These are phyloP conservation scores for Aptenodytes patagonicus DNA, from an alignment of 2,113 vertebrate species.

Conservation along the genomic window DNA sequence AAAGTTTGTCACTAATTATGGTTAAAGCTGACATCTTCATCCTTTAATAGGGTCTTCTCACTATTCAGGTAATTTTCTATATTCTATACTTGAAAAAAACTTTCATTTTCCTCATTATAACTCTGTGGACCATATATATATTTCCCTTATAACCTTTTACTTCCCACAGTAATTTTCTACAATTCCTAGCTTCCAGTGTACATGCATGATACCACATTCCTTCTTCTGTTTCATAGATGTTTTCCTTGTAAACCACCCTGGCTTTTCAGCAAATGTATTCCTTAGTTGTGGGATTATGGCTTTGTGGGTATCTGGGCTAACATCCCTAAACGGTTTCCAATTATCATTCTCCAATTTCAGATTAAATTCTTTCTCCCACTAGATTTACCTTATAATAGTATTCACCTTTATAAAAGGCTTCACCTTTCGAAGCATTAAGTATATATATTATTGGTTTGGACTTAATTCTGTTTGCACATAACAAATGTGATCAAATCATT, in stretches of 20 bases:
- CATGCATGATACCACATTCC: background rate
- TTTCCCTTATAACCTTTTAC: background rate
- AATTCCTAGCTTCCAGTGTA: background rate
- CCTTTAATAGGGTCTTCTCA: background rate
- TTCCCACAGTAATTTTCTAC: background rate
- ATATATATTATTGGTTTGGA: background rate
- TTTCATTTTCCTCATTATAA: background rate
- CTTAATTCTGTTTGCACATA: constrained; percentile 22
- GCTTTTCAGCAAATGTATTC: background rate
- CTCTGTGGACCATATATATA: background rate
- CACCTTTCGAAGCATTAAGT: background rate
- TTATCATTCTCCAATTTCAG: background rate
- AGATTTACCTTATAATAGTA: background rate
- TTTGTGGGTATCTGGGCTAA: background rate
- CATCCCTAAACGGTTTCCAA: background rate
- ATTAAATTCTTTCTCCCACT: background rate
- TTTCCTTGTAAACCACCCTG: background rate
- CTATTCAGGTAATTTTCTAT: background rate
- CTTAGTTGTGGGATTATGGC: background rate
- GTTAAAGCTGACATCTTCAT: background rate
- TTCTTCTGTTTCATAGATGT: background rate
- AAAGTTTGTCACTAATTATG: background rate
- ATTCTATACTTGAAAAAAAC: background rate
- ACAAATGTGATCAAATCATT: background rate
- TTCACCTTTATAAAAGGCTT: constrained; percentile 1